Evolutionary conservation across 1,140 invertebrate species (phyloP).

Genomic region (Diorhabda sublineata): DNA sequence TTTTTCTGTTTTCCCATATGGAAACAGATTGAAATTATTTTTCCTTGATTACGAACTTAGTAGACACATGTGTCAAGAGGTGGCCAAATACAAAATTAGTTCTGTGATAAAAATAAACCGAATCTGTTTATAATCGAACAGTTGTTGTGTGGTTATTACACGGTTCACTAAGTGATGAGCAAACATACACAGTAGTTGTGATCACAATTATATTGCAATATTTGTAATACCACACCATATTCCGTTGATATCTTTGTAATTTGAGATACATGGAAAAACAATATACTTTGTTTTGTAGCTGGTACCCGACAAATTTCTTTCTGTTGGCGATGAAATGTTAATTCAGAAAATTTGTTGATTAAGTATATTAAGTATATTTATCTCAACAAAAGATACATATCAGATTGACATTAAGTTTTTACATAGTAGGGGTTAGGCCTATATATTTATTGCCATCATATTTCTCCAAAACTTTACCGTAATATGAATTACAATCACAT

Average conservation of each 20-base stretch:
- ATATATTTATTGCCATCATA: too few relatives aligned
- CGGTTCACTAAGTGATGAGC: conserved; percentile 36
- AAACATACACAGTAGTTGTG: conserved; percentile 35
- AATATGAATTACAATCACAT: too few relatives aligned
- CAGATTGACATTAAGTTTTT: too few relatives aligned
- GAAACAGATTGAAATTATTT: too few relatives aligned
- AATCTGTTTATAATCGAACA: conserved; percentile 27
- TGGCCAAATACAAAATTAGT: too few relatives aligned
- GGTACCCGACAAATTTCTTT: too few relatives aligned
- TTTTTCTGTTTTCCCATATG: too few relatives aligned
- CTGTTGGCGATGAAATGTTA: background rate
- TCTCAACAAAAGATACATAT: background rate
- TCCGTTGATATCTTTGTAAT: conserved; percentile 9
- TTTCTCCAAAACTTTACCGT: too few relatives aligned
- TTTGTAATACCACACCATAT: conserved; percentile 17
- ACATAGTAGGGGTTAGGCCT: too few relatives aligned
- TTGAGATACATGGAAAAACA: conserved; percentile 4
- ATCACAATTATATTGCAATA: conserved; percentile 32
- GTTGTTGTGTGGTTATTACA: conserved; percentile 38
- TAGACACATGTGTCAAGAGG: too few relatives aligned
- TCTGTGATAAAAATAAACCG: background rate
- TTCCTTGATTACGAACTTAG: too few relatives aligned
- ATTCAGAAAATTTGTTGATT: background rate
- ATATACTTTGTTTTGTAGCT: background rate
- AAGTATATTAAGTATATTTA: too few relatives aligned